A percentile compares a stretch with the other conserved stretches of the same genome.
phyloP scores from a whole-genome alignment of 2,113 vertebrate species.

The Pollimyrus isidori region DNA sequence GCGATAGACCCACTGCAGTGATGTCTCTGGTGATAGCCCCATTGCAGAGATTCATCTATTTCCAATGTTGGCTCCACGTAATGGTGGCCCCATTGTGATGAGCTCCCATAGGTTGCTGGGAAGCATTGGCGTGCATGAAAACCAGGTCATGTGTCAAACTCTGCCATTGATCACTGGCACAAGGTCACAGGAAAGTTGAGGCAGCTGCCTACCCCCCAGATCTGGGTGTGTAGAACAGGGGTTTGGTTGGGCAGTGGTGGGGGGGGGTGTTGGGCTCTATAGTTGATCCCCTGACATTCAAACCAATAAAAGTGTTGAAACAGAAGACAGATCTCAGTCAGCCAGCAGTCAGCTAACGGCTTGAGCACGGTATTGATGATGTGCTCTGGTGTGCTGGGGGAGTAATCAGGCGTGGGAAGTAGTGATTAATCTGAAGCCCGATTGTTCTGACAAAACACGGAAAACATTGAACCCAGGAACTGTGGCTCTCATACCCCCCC shows the following conservation, averaged over 20 bases:
- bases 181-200: background rate
- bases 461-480: background rate
- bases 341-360: background rate
- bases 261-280: background rate
- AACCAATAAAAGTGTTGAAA: background rate
- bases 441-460: background rate
- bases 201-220: background rate
- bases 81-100: background rate
- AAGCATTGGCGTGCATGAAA: background rate
- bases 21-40: background rate
- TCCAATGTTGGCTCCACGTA: background rate
- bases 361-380: background rate
- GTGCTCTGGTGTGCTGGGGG: background rate
- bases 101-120: background rate
- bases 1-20: background rate
- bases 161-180: background rate
- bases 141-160: background rate
- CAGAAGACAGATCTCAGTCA: background rate
- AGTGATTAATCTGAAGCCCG: background rate
- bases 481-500: background rate
- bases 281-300: background rate
- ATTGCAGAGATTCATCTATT: background rate
- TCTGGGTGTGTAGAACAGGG: background rate
- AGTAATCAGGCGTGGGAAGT: background rate
- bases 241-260: background rate